Evolutionary conservation across 2,888 invertebrate genomes (phyloP).

Genomic region (Ennomos quercinarius): DNA sequence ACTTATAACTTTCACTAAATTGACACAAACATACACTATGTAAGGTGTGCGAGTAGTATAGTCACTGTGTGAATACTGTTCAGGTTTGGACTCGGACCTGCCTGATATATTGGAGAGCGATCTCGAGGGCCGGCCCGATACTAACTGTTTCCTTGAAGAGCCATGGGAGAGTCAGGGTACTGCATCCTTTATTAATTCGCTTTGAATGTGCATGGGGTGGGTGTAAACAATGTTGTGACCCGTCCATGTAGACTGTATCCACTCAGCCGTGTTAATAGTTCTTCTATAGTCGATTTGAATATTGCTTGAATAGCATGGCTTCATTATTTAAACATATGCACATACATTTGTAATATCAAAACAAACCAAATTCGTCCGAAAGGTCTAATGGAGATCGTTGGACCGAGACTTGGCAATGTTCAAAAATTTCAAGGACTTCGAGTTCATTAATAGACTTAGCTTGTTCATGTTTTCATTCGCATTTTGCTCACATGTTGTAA

Average conservation of each 20-base stretch:
- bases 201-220: constrained; percentile 74
- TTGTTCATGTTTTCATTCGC: constrained; percentile 34
- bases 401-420: constrained; percentile 45
- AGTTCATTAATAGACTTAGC: constrained; percentile 33
- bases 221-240: constrained; percentile 40
- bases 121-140: constrained; percentile 78
- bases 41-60: constrained; percentile 39
- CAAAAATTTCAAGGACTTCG: constrained; percentile 66
- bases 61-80: constrained; percentile 64
- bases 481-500: constrained; percentile 6
- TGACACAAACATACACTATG: constrained; percentile 15
- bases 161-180: constrained; percentile 83
- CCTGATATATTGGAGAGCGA: constrained; percentile 80
- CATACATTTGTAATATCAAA: constrained; percentile 35
- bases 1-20: constrained; percentile 37
- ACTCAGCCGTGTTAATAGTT: constrained; percentile 37
- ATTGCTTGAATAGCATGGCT: constrained; percentile 50
- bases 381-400: constrained; percentile 37
- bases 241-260: constrained; percentile 25
- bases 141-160: constrained; percentile 85
- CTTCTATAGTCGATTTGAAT: constrained; percentile 28
- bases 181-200: constrained; percentile 55
- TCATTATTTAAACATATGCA: constrained; percentile 43
- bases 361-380: constrained; percentile 25
- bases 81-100: constrained; percentile 80